Evolutionary conservation across 2,888 invertebrate species (phyloP), one percentile per base, ranked within the genome.

Genomic region (Aspidapion aeneum): DNA sequence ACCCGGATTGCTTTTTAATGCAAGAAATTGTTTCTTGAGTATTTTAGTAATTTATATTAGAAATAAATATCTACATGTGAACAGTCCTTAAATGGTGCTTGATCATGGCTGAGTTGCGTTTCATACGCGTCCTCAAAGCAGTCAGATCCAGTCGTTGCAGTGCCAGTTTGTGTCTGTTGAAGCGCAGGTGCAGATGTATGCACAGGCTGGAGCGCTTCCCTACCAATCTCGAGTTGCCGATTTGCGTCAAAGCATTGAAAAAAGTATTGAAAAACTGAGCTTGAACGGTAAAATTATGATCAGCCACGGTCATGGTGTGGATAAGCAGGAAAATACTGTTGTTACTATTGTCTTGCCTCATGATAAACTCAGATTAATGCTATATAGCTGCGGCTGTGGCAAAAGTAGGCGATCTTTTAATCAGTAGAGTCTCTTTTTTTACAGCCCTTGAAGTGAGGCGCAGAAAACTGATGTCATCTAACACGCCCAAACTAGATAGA

Each of bases 241-340:
- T 21, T 63, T 69, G 66, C 16, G 62, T 65, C 56, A 71, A 57
- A 58, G 69, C 70, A 21, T 69, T 68, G 51, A 72, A 70, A 57
- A 79, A 71, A 48, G 79, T 72, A 67, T 82, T 82, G 64, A 79
- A 78, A 72, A 80, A 82, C 67, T 80, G 78, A 55, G 80, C 80
- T 68, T 77, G 75, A 62, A 82, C 74, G 61, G 79, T 77, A 71
- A 76, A 77, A 69, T 79, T 79, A 67, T 74, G 74, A 66, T 80
- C 78, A 57, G 79, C 77, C 68, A 82, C 75, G 22, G 80, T 80
- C 75, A 82, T 77, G 60, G 81, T 82, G 73, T 82, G 81, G 63
- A 82, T 76, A 69, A 82, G 70, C 65, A 80, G 69, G 70, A 74
- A 78, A 70, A 77, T n/a, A n/a, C n/a, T n/a, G n/a, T n/a, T 71